Percentiles rank a stretch among this genome's conserved stretches.
phyloP scores from a whole-genome alignment of 2,888 invertebrate genomes.

The Eurytoma adleriae region DNA sequence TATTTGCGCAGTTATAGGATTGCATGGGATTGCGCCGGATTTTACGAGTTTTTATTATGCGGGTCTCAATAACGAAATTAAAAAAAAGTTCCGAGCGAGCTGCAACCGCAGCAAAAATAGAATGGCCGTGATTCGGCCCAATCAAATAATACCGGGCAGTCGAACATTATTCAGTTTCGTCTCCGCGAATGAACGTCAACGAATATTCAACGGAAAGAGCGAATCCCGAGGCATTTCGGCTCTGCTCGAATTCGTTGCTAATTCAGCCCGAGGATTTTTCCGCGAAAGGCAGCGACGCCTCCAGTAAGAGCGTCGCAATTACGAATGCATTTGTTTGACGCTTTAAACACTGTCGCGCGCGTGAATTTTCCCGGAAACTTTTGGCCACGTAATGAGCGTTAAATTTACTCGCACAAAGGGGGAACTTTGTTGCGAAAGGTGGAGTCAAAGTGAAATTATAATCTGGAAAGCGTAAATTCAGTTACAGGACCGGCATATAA shows the following conservation, averaged over 20 bases:
- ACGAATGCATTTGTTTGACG: conserved; percentile 1
- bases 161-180: conserved; percentile 27
- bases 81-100: not conserved
- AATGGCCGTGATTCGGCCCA: not conserved
- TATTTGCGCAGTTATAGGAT: no score
- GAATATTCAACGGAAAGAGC: conserved; percentile 16
- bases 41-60: no score
- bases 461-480: no score
- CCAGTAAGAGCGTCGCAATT: conserved; percentile 7
- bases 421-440: not conserved
- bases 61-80: not conserved
- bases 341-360: not conserved
- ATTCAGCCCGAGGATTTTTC: conserved; percentile 13
- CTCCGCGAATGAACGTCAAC: not conserved
- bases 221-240: not conserved
- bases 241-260: conserved; percentile 6
- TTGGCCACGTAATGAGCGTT: not conserved
- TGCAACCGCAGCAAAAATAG: not conserved
- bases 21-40: no score
- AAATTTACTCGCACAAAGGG: not conserved
- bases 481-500: no score
- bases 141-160: conserved; percentile 24
- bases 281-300: conserved; percentile 4
- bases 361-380: conserved; percentile 1
- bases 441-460: not conserved